phyloP scores from a whole-genome alignment of 1,140 invertebrate species.

The Panagrolaimus sp. region DNA sequence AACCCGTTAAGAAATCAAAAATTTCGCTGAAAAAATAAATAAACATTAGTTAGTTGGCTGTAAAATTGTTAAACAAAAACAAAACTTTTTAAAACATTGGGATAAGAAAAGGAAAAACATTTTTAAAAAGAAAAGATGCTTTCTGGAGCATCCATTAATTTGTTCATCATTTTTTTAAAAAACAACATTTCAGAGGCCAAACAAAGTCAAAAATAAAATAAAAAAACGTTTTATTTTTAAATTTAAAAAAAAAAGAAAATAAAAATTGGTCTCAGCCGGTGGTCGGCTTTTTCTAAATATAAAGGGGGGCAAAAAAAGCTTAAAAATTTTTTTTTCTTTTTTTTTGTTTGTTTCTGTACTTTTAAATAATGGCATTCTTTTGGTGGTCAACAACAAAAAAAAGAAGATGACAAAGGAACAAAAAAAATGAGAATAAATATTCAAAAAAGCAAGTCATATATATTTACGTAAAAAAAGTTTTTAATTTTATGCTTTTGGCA shows the following conservation, averaged over 20 bases:
- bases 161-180: too few relatives aligned
- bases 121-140: too few relatives aligned
- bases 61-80: too few relatives aligned
- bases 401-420: too few relatives aligned
- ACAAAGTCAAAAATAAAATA: too few relatives aligned
- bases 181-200: too few relatives aligned
- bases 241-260: conserved; percentile 10
- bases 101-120: not conserved
- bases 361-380: not conserved
- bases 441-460: conserved; percentile 13
- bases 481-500: not conserved
- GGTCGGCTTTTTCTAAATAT: not conserved
- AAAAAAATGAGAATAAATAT: too few relatives aligned
- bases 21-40: too few relatives aligned
- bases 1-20: too few relatives aligned
- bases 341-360: not conserved
- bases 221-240: too few relatives aligned
- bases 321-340: not conserved
- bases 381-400: not conserved
- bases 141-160: too few relatives aligned
- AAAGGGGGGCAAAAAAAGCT: not conserved
- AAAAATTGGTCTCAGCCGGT: conserved; percentile 1
- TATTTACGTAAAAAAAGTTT: not conserved
- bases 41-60: too few relatives aligned
- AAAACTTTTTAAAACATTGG: conserved; percentile 6